Evolutionary conservation across 1,140 invertebrate species (phyloP).

Genomic region (Apocrypta bakeri): DNA sequence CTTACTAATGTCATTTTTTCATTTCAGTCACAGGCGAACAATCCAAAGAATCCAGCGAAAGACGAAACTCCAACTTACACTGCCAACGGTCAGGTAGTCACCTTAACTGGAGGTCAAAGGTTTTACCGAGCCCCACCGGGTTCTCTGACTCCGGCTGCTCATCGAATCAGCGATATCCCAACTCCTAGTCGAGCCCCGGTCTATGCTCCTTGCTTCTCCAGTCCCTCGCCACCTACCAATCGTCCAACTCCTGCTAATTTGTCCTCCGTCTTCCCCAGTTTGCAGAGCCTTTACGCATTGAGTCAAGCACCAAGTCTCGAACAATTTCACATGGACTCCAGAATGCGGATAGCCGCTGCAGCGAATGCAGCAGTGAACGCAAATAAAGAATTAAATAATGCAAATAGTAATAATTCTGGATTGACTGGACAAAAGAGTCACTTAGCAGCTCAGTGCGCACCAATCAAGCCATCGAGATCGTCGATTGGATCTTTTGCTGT

Average conservation of each 20-base stretch:
- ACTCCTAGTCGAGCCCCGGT: conserved; percentile 58
- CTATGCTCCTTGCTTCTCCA: conserved; percentile 61
- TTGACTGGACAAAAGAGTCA: conserved; percentile 57
- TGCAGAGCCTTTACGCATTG: conserved; percentile 62
- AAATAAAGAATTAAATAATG: neutral
- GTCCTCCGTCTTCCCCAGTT: conserved; percentile 61
- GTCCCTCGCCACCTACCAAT: conserved; percentile 41
- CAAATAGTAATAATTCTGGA: neutral
- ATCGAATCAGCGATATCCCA: conserved; percentile 59
- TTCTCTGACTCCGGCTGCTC: conserved; percentile 65
- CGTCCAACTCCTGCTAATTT: conserved; percentile 46
- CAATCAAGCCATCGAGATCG: conserved; percentile 62
- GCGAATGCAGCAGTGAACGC: neutral
- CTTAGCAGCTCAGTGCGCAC: conserved; percentile 65
- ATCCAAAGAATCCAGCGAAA: conserved; percentile 29
- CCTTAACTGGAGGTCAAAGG: conserved; percentile 61
- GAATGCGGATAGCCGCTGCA: conserved; percentile 46
- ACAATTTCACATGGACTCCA: conserved; percentile 60
- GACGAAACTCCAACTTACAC: conserved; percentile 49
- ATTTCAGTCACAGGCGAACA: conserved; percentile 27
- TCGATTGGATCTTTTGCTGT: conserved; percentile 62
- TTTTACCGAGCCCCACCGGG: conserved; percentile 67
- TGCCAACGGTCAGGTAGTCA: conserved; percentile 65
- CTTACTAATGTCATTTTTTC: neutral
- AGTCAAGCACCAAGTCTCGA: conserved; percentile 62